phyloP scores from a whole-genome alignment of 2,888 invertebrate genomes.

The Nymphalis urticae region DNA sequence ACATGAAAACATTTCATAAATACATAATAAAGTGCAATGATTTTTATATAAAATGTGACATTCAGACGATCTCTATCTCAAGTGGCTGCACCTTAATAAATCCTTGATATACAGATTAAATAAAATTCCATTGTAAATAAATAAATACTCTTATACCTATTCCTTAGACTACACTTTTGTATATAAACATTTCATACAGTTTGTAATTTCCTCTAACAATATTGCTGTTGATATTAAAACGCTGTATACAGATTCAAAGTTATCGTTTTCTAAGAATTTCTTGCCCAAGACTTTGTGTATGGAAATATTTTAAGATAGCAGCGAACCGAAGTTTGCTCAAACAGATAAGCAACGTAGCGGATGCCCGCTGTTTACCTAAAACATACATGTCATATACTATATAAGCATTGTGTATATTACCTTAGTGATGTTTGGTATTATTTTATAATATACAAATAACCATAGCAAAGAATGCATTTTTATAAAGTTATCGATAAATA shows the following conservation, averaged over 20 bases:
- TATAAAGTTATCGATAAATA: not conserved
- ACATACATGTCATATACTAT: constrained; percentile 35
- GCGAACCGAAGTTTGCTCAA: constrained; percentile 60
- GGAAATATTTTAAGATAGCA: constrained; percentile 76
- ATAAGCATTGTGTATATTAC: constrained; percentile 31
- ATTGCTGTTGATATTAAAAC: constrained; percentile 27
- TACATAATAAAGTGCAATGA: not conserved
- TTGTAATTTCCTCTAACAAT: constrained; percentile 17
- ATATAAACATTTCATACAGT: not conserved
- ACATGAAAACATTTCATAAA: too few species aligned
- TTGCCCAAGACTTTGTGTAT: constrained; percentile 58
- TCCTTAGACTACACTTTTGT: not conserved
- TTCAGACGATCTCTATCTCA: constrained; percentile 1
- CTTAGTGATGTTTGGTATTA: constrained; percentile 20
- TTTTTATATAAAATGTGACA: not conserved
- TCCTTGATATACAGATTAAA: not conserved
- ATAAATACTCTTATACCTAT: not conserved
- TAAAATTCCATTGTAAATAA: not conserved
- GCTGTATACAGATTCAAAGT: constrained; percentile 26
- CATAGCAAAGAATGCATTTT: not conserved
- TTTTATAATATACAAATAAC: constrained; percentile 5
- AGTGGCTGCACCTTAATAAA: constrained; percentile 2
- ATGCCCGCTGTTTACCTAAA: constrained; percentile 55
- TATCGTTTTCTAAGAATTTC: constrained; percentile 61
- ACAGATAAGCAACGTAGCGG: constrained; percentile 70